Conservation (phyloP, 2,888 invertebrate species). For the Pyralis farinalis region DNA sequence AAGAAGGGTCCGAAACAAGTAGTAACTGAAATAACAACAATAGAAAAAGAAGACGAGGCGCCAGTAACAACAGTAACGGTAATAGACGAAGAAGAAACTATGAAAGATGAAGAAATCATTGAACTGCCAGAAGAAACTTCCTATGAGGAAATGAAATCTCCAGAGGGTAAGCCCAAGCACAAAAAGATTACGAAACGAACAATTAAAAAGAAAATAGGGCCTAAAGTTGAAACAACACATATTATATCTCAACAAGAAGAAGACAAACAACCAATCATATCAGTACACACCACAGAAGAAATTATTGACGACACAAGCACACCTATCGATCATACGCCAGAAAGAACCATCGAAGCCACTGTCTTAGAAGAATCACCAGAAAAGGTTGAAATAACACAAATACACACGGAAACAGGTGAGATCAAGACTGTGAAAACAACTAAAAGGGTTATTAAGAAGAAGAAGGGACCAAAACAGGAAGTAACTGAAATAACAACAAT, state of each 20-base stretch:
- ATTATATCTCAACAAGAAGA: conserved; percentile 39
- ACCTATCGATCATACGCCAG: too few relatives aligned
- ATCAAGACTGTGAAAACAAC: conserved; percentile 37
- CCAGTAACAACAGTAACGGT: conserved; percentile 23
- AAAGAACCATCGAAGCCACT: too few relatives aligned
- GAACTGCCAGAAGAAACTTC: conserved; percentile 30
- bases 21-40: conserved; percentile 45
- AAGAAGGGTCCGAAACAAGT: conserved; percentile 43
- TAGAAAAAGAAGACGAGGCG: conserved; percentile 35
- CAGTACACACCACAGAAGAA: conserved; percentile 17
- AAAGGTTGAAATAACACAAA: conserved; percentile 4
- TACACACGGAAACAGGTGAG: conserved; percentile 19
- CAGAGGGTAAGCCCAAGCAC: conserved; percentile 25
- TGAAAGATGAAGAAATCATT: conserved; percentile 27
- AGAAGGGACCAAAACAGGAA: conserved; percentile 27
- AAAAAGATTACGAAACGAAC: conserved; percentile 34
- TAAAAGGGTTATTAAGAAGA: conserved; percentile 34
- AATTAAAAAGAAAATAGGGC: conserved; percentile 37
- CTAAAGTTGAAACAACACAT: conserved; percentile 43
- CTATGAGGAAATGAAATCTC: neutral
- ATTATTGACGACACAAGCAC: too few relatives aligned
- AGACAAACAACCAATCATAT: conserved; percentile 21
- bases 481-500: conserved; percentile 24
- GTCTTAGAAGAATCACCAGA: conserved; percentile 8
- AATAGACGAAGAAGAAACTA: conserved; percentile 25